These are phyloP conservation scores for Coccyzus lansbergi DNA, from an alignment of 2,797 vertebrate species.

Conservation along the genomic window DNA sequence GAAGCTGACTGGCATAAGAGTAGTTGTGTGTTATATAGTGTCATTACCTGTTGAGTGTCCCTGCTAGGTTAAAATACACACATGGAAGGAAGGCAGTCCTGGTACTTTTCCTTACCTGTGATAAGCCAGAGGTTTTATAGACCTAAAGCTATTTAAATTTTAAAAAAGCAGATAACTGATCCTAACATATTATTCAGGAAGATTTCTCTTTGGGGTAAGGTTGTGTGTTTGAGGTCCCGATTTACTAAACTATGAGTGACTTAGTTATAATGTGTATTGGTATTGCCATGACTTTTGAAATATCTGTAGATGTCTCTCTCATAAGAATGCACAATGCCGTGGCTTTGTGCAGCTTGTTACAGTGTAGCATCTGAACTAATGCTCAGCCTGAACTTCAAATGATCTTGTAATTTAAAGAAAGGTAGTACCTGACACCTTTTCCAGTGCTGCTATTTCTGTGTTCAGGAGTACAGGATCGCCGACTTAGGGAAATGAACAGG, in stretches of 20 bases:
- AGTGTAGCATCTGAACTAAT: neutral
- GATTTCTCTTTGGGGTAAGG: neutral
- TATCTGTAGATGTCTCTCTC: neutral
- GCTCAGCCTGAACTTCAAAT: neutral
- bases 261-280: fast-evolving
- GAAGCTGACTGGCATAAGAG: neutral
- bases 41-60: neutral
- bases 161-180: neutral
- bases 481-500: neutral
- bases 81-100: fast-evolving
- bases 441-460: neutral
- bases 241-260: neutral
- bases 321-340: neutral
- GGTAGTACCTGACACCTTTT: neutral
- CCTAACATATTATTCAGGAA: neutral
- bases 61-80: neutral
- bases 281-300: neutral
- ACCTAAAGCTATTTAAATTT: neutral
- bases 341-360: neutral
- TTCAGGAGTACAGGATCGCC: neutral
- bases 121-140: neutral
- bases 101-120: neutral
- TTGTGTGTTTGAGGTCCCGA: neutral
- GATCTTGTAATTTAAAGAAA: neutral
- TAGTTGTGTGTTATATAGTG: neutral